These are phyloP conservation scores for Sylvietta virens DNA, from an alignment of 2,113 vertebrate genomes.

Conservation along the genomic window DNA sequence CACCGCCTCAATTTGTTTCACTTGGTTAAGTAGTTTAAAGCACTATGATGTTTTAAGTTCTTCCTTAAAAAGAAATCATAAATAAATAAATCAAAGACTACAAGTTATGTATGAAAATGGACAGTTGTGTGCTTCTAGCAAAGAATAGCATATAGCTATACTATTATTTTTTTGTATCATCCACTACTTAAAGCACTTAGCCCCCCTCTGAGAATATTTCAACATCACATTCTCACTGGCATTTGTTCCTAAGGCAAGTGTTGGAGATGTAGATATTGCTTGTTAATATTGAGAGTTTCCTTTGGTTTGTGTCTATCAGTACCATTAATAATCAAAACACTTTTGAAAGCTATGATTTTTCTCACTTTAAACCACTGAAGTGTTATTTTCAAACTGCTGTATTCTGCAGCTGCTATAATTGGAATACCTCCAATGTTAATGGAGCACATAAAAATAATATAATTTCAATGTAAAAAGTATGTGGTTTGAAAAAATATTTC, in stretches of 20 bases:
- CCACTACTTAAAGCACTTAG: background rate
- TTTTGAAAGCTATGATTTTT: background rate
- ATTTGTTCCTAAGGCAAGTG: background rate
- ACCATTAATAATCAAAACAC: background rate
- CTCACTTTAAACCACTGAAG: background rate
- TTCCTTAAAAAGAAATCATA: background rate
- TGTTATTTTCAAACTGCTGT: background rate
- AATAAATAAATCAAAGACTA: background rate
- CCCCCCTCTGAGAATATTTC: background rate
- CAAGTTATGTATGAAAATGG: background rate
- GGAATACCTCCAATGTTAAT: background rate
- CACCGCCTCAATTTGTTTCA: background rate
- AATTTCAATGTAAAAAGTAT: background rate
- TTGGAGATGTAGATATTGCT: background rate
- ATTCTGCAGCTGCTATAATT: background rate
- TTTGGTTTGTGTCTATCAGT: background rate
- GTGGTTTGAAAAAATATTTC: background rate
- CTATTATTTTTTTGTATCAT: background rate
- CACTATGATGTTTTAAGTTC: background rate
- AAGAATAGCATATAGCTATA: background rate
- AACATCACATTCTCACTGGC: background rate
- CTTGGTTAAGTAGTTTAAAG: background rate
- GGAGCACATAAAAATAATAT: background rate
- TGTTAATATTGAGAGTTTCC: background rate
- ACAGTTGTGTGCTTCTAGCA: background rate